Evolutionary conservation across 2,888 invertebrate genomes (phyloP), one percentile per base, ranked within the genome.

Genomic region (Lysandra coridon): DNA sequence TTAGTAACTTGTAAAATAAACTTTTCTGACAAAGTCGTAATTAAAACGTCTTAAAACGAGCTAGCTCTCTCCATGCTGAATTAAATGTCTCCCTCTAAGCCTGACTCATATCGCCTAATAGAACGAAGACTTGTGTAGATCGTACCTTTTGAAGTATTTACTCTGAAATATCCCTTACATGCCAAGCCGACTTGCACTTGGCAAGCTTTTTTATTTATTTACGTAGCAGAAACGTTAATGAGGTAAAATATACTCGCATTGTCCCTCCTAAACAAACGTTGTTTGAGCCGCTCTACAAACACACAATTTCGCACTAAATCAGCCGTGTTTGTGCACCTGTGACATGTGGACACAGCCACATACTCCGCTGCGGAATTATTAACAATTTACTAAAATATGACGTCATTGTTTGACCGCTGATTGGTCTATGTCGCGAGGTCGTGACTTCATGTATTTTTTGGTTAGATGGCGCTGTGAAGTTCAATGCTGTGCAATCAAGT

Each of bases 271-370:
- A 77, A 60, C 60, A 77, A 77, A 77, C 77, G 77, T 77, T 60
- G 60, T 77, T 77, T 77, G 77, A 77, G 60, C 77, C 60, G 60
- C 23, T 33, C n/a, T 57, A 57, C 60, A 77, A 77, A 77, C 37
- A 77, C 77, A 77, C 77, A 37, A 60, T 60, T 60, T 77, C 77
- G 17, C 77, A 17, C 60, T 77, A 77, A 77, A 53, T 60, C 60
- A n/a, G 77, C 57, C 10, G 49, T 77, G 77, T 77, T 77, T 77
- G 60, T 77, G 37, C 77, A 77, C 77, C 76, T 76, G 76, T 76
- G 76, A 76, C 40, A 57, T 76, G 76, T 76, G 76, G 76, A 57
- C 76, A 17, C 17, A 76, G 69, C 6, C 33, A 23, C 69, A 5
- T 17, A 69, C 69, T 69, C 69, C 69, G 12, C 33, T 3, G 64